Percentiles rank a stretch among this genome's conserved stretches.
These are phyloP conservation scores for Myiozetetes cayanensis DNA, from an alignment of 2,113 vertebrate species.

Conservation along the genomic window DNA sequence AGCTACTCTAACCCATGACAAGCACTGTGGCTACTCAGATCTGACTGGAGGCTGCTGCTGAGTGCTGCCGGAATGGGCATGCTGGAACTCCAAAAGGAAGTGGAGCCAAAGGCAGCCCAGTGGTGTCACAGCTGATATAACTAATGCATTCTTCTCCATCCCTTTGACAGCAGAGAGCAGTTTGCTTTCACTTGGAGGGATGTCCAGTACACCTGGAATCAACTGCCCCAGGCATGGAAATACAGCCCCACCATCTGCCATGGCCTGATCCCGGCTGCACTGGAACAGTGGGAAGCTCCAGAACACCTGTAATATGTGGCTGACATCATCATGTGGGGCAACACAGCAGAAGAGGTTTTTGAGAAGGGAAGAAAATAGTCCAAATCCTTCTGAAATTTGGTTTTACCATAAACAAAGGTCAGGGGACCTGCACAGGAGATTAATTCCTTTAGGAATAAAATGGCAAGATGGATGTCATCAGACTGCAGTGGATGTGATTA, in stretches of 20 bases:
- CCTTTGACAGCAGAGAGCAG: neutral
- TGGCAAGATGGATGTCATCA: neutral
- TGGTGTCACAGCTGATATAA: neutral
- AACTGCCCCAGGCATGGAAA: neutral
- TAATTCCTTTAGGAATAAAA: neutral
- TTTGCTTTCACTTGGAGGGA: neutral
- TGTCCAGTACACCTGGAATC: neutral
- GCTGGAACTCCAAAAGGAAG: neutral
- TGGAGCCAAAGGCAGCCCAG: neutral
- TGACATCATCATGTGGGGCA: neutral
- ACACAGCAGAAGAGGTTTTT: neutral
- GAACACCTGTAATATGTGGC: neutral
- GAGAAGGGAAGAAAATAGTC: neutral
- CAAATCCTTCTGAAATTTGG: neutral
- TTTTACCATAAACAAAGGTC: neutral
- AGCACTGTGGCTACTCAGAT: neutral
- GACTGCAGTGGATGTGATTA: neutral
- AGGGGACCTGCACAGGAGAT: neutral
- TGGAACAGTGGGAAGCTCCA: neutral
- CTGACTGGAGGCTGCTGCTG: neutral
- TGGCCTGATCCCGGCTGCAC: neutral
- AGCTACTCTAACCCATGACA: neutral
- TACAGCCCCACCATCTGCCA: neutral
- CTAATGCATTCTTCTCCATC: neutral
- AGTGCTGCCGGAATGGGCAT: neutral